A percentile compares a stretch with the other conserved stretches of the same genome.
Conservation (phyloP, 2,113 vertebrate genomes). For the Xenopus tropicalis region UCB_Xtro_10.0 CM004448.2:121966001-121966500, state of each 20-base stretch:
- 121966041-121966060: no score
- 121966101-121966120: no score
- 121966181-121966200: no score
- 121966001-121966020: no score
- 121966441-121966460: conserved; percentile 40
- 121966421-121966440: conserved; percentile 40
- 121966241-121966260: not conserved
- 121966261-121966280: conserved; percentile 2
- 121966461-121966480: conserved; percentile 36
- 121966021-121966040: no score
- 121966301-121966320: conserved; percentile 5
- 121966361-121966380: conserved; percentile 3
- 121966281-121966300: not conserved
- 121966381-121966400: conserved; percentile 29
- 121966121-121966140: no score
- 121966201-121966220: no score
- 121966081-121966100: no score
- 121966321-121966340: conserved; percentile 3
- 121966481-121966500: conserved; percentile 42
- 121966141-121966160: no score
- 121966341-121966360: conserved; percentile 20
- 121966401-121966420: conserved; percentile 44
- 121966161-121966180: no score
- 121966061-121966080: no score
- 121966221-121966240: not conserved